phyloP scores from a whole-genome alignment of 1,140 invertebrate species.

The Frieseomelitta varia region DNA sequence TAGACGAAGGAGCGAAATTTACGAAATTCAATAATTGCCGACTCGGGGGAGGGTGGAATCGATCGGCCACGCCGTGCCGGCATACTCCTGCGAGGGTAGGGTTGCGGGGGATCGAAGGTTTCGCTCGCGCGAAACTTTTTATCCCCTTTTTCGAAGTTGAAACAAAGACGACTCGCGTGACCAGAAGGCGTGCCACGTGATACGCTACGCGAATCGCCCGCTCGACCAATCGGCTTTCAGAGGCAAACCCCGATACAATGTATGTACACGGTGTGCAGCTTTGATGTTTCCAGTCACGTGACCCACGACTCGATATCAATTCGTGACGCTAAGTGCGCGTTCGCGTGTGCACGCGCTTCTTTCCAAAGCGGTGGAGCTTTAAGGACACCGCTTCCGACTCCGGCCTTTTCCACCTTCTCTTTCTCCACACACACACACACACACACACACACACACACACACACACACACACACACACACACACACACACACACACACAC shows the following conservation, averaged over 20 bases:
- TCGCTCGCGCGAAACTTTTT: constrained; percentile 28
- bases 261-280: constrained; percentile 51
- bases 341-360: constrained; percentile 73
- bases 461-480: too few species aligned
- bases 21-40: not conserved
- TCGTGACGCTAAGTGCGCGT: constrained; percentile 74
- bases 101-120: not conserved
- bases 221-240: constrained; percentile 74
- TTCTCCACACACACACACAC: too few species aligned
- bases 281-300: constrained; percentile 76
- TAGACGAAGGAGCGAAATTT: not conserved
- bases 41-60: not conserved
- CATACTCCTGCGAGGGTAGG: not conserved
- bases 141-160: constrained; percentile 42
- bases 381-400: constrained; percentile 53
- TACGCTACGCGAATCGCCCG: constrained; percentile 69
- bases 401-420: too few species aligned
- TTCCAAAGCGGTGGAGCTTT: constrained; percentile 46
- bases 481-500: too few species aligned
- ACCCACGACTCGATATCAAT: constrained; percentile 71
- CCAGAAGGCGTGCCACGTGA: constrained; percentile 77
- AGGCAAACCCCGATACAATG: constrained; percentile 61
- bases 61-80: not conserved
- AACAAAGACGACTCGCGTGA: constrained; percentile 73
- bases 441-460: too few species aligned